A percentile compares a stretch with the other conserved stretches of the same genome.
Evolutionary conservation across 2,113 vertebrate species (phyloP).

Genomic region (Myanophis thanlyinensis): DNA sequence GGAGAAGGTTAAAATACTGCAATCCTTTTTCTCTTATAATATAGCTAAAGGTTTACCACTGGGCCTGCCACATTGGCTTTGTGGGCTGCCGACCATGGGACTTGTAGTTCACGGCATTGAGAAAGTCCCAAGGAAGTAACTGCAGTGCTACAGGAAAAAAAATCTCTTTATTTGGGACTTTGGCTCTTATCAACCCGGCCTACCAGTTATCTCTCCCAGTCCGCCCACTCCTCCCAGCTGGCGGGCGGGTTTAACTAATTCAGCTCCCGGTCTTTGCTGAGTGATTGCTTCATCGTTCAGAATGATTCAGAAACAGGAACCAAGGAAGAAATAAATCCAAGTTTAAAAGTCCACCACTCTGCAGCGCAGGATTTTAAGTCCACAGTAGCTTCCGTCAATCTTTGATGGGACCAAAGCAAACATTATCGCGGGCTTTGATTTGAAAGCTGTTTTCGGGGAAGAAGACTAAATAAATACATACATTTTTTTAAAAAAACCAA

Average conservation of each 20-base stretch:
- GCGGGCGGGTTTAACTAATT: background rate
- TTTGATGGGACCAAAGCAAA: background rate
- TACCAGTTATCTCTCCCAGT: background rate
- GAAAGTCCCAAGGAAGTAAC: background rate
- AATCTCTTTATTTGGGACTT: background rate
- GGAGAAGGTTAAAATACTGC: background rate
- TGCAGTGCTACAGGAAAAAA: background rate
- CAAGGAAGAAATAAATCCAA: background rate
- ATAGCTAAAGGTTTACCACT: too few relatives aligned
- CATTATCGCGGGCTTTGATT: accelerated
- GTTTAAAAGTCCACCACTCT: background rate
- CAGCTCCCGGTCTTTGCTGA: background rate
- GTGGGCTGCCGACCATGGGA: background rate
- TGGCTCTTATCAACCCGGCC: background rate
- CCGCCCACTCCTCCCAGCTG: background rate
- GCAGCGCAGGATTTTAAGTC: background rate
- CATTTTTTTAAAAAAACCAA: too few relatives aligned
- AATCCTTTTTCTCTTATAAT: background rate
- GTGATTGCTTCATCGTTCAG: background rate
- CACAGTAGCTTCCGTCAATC: background rate
- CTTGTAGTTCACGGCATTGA: background rate
- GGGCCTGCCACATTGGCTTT: background rate
- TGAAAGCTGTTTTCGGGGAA: background rate
- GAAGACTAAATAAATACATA: too few relatives aligned
- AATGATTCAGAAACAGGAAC: background rate